phyloP scores from a whole-genome alignment of 2,113 vertebrate genomes.

The Rhagologus leucostigma region DNA sequence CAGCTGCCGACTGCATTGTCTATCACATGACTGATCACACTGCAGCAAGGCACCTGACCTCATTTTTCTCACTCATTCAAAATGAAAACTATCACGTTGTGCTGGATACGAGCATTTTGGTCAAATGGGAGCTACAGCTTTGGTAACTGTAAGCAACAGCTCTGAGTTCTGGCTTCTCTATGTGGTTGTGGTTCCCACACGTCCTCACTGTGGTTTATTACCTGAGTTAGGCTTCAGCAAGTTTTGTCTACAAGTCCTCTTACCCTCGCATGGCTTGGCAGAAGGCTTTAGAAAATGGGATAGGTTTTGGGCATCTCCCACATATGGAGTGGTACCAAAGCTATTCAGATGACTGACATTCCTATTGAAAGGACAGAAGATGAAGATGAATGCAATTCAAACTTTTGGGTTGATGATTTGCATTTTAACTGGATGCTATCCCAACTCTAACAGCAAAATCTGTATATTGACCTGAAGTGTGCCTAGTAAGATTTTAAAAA shows the following conservation, averaged over 20 bases:
- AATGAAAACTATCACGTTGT: fast-evolving
- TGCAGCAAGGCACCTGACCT: background rate
- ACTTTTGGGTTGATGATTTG: background rate
- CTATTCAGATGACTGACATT: background rate
- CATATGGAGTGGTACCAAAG: background rate
- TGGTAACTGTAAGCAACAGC: background rate
- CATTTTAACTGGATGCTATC: background rate
- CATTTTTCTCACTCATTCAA: background rate
- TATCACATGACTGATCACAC: background rate
- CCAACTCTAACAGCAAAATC: background rate
- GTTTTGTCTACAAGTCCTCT: background rate
- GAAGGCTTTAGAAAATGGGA: background rate
- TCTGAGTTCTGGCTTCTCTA: background rate
- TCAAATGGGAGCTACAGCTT: background rate
- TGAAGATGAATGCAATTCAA: background rate
- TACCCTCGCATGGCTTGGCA: background rate
- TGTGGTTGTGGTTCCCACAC: background rate
- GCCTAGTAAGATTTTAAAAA: background rate
- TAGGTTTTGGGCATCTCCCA: background rate
- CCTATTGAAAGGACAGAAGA: background rate
- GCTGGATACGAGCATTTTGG: background rate
- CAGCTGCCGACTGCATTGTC: background rate
- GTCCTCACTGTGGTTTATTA: background rate
- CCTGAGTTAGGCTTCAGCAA: background rate
- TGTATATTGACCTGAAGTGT: background rate